Base-by-base conservation (phyloP, 92 coral and sea anemone genomes). In the Ricordea florida region DNA sequence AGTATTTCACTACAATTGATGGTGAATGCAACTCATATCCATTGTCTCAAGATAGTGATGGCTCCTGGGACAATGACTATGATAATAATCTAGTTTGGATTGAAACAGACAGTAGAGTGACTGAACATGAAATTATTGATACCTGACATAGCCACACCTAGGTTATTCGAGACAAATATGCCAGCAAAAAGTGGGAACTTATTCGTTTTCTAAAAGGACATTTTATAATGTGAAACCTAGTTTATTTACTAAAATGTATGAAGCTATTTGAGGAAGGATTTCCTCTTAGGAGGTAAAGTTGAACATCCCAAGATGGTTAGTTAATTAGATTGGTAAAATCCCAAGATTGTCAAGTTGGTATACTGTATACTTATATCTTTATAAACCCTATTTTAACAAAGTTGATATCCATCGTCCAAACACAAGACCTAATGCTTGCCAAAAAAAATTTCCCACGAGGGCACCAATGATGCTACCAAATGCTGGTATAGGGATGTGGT, bases 341-440 rank as follows among this genome's bases (percentile, higher is more conserved):
- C n/a, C n/a, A n/a, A n/a, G n/a, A n/a, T n/a, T n/a, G n/a, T n/a
- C n/a, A n/a, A n/a, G n/a, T n/a, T n/a, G n/a, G n/a, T n/a, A n/a
- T n/a, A n/a, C n/a, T n/a, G n/a, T n/a, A n/a, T n/a, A n/a, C 58
- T 17, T 0, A 22, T 30, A 11, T 14, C 21, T 14, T 22, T 28
- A 28, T 27, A n/a, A n/a, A 4, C 16, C 0, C 25, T 69, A 70
- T 40, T 44, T 73, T 26, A 87, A 65, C 6, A 91, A 71, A 4
- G 93, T 91, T 23, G 97, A 82, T 3, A 91, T 41, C 97, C 97
- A 91, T 59, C 87, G 62, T 2, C 97, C 97, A 84, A 91, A 35
- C 65, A 91, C 55, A 10, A 91, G 76, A 18, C 97, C 97, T 14
- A 91, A 60, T 27, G 68, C 42, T 75, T 91, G 93, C 62, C 88